Conservation (phyloP, 2,888 invertebrate genomes). For the Yponomeuta evonymella region DNA sequence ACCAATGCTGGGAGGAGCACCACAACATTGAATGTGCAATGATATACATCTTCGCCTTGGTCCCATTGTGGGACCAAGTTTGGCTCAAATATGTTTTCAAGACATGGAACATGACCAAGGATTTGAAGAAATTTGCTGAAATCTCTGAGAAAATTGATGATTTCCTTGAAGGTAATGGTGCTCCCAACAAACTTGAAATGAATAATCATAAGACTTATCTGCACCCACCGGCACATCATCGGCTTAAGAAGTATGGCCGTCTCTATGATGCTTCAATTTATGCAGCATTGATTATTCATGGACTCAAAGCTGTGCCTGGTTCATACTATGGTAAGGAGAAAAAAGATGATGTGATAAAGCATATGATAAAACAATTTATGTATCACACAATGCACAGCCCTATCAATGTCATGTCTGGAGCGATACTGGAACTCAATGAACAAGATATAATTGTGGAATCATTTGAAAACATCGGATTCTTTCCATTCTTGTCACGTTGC, state of each 20-base stretch:
- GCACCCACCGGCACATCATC: background rate
- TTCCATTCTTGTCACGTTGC: constrained; percentile 16
- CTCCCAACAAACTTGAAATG: background rate
- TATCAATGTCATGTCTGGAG: background rate
- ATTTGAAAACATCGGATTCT: background rate
- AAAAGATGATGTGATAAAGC: background rate
- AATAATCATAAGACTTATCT: background rate
- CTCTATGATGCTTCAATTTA: background rate
- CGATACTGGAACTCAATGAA: background rate
- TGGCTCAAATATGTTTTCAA: background rate
- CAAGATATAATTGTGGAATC: background rate
- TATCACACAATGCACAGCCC: constrained; percentile 2
- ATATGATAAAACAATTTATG: constrained; percentile 1
- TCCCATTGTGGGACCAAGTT: background rate
- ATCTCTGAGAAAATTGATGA: constrained; percentile 2
- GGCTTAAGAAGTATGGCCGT: background rate
- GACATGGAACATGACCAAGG: constrained; percentile 2
- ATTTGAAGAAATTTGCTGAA: background rate
- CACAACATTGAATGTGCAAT: constrained; percentile 3
- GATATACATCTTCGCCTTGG: background rate
- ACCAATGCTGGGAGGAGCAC: background rate
- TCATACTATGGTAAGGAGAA: background rate
- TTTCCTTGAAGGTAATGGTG: background rate
- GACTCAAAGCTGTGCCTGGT: background rate
- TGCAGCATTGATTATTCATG: background rate